These are phyloP conservation scores for Acanthococcus lagerstroemiae DNA, from an alignment of 2,888 invertebrate genomes.

Conservation along the genomic window DNA sequence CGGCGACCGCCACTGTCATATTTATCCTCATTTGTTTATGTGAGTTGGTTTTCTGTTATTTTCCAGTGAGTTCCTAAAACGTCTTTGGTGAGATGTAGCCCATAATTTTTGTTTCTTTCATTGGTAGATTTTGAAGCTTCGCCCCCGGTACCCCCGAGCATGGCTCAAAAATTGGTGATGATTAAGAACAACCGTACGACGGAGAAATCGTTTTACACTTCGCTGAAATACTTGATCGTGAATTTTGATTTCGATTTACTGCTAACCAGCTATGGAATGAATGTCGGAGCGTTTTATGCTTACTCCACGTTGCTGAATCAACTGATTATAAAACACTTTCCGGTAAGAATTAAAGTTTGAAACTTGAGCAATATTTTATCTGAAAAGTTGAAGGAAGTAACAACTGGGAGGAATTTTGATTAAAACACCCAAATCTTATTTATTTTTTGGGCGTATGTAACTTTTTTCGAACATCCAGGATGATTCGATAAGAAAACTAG, in stretches of 20 bases:
- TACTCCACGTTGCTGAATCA: slow-evolving; percentile 55
- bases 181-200: slow-evolving; percentile 22
- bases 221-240: slow-evolving; percentile 47
- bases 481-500: no score
- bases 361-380: no score
- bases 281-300: slow-evolving; percentile 61
- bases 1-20: slow-evolving; percentile 68
- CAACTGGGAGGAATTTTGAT: no score
- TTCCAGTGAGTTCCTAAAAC: not conserved
- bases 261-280: slow-evolving; percentile 55
- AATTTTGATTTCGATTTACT: slow-evolving; percentile 50
- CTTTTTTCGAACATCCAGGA: no score
- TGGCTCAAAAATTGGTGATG: slow-evolving; percentile 49
- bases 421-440: no score
- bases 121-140: slow-evolving; percentile 72
- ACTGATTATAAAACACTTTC: slow-evolving; percentile 43
- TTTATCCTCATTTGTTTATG: slow-evolving; percentile 73
- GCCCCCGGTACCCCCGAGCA: slow-evolving; percentile 79
- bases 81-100: not conserved
- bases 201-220: slow-evolving; percentile 28
- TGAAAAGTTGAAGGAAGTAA: no score
- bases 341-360: slow-evolving; percentile 40
- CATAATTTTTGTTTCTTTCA: not conserved
- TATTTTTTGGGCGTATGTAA: no score
- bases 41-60: slow-evolving; percentile 52